A percentile compares a stretch with the other conserved stretches of the same genome.
These are phyloP conservation scores for Enchytraeus crypticus DNA, from an alignment of 2,888 invertebrate genomes.

Conservation along the genomic window DNA sequence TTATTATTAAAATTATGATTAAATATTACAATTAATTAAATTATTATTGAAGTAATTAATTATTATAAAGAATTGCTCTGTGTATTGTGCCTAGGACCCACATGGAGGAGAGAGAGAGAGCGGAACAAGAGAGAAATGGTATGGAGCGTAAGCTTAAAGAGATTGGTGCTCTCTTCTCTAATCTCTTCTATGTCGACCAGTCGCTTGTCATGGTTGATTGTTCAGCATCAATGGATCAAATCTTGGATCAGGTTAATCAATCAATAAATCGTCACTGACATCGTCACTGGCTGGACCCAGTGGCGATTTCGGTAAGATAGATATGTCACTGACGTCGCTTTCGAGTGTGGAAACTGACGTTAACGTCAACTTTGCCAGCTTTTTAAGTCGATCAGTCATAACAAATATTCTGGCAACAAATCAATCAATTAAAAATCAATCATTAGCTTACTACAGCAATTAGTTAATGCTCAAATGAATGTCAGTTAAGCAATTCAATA, in stretches of 20 bases:
- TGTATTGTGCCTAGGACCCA: slow-evolving; percentile 13
- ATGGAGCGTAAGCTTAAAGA: slow-evolving; percentile 9
- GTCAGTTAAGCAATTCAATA: too few relatives aligned
- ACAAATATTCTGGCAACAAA: background rate
- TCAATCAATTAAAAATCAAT: background rate
- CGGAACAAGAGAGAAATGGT: slow-evolving; percentile 14
- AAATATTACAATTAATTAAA: too few relatives aligned
- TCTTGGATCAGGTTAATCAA: slow-evolving; percentile 7
- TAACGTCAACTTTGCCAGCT: too few relatives aligned
- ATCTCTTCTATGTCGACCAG: background rate
- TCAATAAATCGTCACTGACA: too few relatives aligned
- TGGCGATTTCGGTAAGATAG: too few relatives aligned
- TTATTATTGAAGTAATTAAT: background rate
- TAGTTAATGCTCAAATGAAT: too few relatives aligned
- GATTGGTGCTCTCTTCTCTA: background rate
- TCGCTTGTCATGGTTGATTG: too few relatives aligned
- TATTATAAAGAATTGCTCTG: background rate
- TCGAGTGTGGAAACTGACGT: too few relatives aligned
- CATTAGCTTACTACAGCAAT: background rate
- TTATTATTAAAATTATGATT: too few relatives aligned
- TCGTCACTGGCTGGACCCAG: too few relatives aligned
- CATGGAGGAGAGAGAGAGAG: slow-evolving; percentile 19
- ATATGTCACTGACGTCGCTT: too few relatives aligned
- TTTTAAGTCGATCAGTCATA: background rate
- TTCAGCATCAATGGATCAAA: too few relatives aligned